phyloP scores from a whole-genome alignment of 2,113 vertebrate genomes.

The Elaphurus davidianus region DNA sequence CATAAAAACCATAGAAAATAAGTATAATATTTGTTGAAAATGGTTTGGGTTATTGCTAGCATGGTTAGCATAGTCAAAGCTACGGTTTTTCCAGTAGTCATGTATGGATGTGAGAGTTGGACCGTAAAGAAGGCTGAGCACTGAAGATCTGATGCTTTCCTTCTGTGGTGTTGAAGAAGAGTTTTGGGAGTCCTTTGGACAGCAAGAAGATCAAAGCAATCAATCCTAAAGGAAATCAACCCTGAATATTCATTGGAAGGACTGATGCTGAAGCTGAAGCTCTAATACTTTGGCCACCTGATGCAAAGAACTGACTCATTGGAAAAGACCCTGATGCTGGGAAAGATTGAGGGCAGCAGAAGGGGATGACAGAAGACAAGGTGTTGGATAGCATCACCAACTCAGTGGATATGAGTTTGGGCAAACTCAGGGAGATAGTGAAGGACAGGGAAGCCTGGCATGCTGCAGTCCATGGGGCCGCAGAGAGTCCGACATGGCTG shows the following conservation, averaged over 20 bases:
- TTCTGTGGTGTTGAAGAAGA: neutral
- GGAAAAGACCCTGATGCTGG: neutral
- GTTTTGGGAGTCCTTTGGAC: neutral
- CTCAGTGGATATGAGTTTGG: neutral
- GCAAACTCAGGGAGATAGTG: neutral
- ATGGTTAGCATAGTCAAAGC: neutral
- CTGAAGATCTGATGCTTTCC: neutral
- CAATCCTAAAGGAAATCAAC: neutral
- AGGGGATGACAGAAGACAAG: neutral
- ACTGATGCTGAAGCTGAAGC: neutral
- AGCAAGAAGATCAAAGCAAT: neutral
- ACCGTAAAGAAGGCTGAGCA: neutral
- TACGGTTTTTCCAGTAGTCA: neutral
- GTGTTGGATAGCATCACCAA: neutral
- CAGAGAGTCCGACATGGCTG: accelerated
- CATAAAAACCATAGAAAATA: neutral
- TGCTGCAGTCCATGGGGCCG: neutral
- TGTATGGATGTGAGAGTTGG: neutral
- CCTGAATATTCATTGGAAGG: neutral
- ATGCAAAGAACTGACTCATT: neutral
- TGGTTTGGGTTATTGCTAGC: neutral
- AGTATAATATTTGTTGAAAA: neutral
- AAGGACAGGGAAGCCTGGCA: neutral
- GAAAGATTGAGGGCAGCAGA: neutral
- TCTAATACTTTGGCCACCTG: neutral